Conservation (phyloP, 2,113 vertebrate genomes). For the Apaloderma vittatum region DNA sequence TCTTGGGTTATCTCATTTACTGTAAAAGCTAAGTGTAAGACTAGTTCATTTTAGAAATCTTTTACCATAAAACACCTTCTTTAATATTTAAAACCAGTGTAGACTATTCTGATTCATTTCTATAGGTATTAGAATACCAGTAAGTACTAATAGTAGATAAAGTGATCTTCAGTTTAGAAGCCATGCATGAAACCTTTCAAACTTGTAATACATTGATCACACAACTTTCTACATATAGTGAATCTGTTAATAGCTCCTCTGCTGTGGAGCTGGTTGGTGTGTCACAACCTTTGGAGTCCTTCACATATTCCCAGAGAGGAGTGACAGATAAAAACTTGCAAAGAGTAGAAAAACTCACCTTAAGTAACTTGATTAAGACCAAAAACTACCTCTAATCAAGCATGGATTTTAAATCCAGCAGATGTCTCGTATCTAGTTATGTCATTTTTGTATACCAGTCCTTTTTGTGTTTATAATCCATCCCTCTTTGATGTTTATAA, state of each 20-base stretch:
- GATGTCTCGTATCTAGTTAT: background rate
- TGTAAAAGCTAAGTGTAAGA: background rate
- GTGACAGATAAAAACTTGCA: accelerated
- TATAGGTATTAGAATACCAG: background rate
- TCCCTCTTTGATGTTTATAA: background rate
- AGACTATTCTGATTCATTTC: background rate
- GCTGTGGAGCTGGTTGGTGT: background rate
- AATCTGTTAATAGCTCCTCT: background rate
- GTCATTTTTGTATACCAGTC: background rate
- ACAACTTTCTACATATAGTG: background rate
- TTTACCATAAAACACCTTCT: background rate
- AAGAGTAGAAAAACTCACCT: background rate
- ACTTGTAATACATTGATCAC: background rate
- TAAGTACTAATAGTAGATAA: background rate
- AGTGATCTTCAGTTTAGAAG: background rate
- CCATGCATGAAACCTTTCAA: background rate
- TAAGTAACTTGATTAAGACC: background rate
- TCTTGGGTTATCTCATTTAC: background rate
- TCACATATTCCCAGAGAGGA: background rate
- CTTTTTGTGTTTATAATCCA: background rate
- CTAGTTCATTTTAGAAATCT: background rate
- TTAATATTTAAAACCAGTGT: background rate
- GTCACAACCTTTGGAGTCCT: background rate
- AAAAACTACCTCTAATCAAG: background rate
- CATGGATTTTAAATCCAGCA: background rate